Evolutionary conservation across 1,140 invertebrate genomes (phyloP).

Genomic region (Brachionus paranguensis): DNA sequence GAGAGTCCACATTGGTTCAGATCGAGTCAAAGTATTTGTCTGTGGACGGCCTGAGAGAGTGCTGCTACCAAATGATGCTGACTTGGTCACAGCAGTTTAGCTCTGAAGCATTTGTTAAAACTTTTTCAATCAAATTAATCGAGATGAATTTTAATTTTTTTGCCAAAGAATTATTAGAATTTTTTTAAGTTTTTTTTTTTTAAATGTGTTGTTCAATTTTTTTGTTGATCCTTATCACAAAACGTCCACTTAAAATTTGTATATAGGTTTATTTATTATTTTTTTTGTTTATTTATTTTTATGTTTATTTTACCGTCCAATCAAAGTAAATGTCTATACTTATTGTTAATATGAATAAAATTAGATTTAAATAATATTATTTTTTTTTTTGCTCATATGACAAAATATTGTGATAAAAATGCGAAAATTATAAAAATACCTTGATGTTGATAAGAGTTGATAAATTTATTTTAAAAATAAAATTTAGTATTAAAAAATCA

Average conservation of each 20-base stretch:
- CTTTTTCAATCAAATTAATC: neutral
- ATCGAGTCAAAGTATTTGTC: neutral
- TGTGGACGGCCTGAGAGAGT: slow-evolving; percentile 24
- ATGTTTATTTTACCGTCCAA: neutral
- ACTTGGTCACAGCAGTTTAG: neutral
- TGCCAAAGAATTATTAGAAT: neutral
- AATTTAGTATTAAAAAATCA: too few species aligned
- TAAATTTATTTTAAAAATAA: too few species aligned
- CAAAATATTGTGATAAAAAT: too few species aligned
- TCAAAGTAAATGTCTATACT: neutral
- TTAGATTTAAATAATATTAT: neutral
- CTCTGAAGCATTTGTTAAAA: neutral
- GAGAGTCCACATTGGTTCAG: neutral
- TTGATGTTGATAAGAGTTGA: too few species aligned
- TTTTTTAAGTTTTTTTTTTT: neutral
- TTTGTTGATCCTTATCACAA: neutral
- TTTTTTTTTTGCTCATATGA: neutral
- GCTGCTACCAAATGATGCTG: slow-evolving; percentile 32
- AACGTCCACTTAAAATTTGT: neutral
- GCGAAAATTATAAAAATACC: too few species aligned
- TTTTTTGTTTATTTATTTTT: neutral
- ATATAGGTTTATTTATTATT: neutral
- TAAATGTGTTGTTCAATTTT: neutral
- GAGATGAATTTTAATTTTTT: slow-evolving; percentile 34
- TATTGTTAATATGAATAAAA: neutral